Evolutionary conservation across 2,888 invertebrate species (phyloP).

Genomic region (Yponomeuta sedellus): DNA sequence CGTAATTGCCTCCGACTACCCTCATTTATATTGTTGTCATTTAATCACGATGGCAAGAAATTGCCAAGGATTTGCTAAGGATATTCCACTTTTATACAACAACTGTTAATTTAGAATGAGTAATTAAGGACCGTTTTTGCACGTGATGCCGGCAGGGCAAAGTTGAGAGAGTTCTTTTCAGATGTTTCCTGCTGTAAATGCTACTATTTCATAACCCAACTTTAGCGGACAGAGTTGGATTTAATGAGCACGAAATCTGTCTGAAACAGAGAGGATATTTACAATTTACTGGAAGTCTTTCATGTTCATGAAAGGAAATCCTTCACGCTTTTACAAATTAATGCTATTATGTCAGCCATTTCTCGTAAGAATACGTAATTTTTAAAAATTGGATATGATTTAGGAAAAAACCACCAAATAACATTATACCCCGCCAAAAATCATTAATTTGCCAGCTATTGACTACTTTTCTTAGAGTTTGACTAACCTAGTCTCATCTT

Average conservation of each 20-base stretch:
- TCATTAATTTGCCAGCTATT: no score
- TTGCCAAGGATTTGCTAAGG: conserved; percentile 16
- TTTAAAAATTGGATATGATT: neutral
- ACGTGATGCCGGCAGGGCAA: neutral
- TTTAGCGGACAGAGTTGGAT: neutral
- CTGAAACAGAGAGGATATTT: neutral
- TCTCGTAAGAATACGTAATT: neutral
- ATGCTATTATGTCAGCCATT: neutral
- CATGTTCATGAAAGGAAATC: neutral
- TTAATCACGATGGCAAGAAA: conserved; percentile 42
- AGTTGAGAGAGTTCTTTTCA: neutral
- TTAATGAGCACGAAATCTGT: neutral
- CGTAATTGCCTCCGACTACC: conserved; percentile 21
- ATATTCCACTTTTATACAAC: neutral
- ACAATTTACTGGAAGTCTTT: neutral
- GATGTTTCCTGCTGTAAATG: neutral
- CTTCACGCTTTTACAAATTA: neutral
- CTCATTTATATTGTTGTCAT: conserved; percentile 59
- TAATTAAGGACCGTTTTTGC: conserved; percentile 10
- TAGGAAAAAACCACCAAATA: no score
- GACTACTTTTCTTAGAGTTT: no score
- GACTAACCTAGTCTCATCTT: no score
- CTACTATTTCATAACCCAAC: neutral
- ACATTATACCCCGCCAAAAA: no score
- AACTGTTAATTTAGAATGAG: conserved; percentile 11